phyloP scores from a whole-genome alignment of 64 coral and sea anemone genomes.

The Montipora capricornis region DNA sequence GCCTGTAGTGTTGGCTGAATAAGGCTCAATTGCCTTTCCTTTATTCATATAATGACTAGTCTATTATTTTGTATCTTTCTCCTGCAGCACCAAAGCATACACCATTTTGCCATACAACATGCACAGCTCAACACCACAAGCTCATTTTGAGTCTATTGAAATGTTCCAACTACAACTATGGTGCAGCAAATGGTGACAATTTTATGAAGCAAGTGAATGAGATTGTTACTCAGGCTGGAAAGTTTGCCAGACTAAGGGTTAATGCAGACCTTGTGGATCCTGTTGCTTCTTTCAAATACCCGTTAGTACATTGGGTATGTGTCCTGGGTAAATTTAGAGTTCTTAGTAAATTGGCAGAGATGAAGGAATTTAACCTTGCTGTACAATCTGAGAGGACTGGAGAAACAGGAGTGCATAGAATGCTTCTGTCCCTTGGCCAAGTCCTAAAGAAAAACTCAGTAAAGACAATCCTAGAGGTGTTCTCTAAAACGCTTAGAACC shows the following conservation, averaged over 20 bases:
- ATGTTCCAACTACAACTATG: conserved; percentile 15
- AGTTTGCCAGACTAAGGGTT: neutral
- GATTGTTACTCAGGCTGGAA: conserved; percentile 10
- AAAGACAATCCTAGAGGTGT: conserved; percentile 8
- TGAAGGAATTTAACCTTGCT: conserved; percentile 43
- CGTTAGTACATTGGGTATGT: conserved; percentile 37
- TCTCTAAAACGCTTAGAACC: conserved; percentile 1
- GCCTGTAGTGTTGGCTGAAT: too few relatives aligned
- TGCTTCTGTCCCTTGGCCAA: conserved; percentile 19
- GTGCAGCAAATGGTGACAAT: neutral
- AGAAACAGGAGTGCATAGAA: conserved; percentile 39
- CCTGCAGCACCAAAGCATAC: conserved; percentile 9
- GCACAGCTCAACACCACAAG: neutral
- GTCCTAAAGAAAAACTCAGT: neutral
- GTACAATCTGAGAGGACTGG: conserved; percentile 23
- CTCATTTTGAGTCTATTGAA: conserved; percentile 13
- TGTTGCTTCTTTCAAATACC: conserved; percentile 20
- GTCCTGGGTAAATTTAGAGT: conserved; percentile 39
- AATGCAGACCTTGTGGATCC: conserved; percentile 14
- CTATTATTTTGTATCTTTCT: neutral
- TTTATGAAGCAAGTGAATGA: conserved; percentile 37
- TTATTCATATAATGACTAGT: too few relatives aligned
- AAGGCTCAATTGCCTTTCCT: too few relatives aligned
- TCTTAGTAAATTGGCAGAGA: neutral
- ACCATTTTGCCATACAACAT: conserved; percentile 1